These are phyloP conservation scores for Cactoblastis cactorum DNA, from an alignment of 2,888 invertebrate species.

Conservation along the genomic window DNA sequence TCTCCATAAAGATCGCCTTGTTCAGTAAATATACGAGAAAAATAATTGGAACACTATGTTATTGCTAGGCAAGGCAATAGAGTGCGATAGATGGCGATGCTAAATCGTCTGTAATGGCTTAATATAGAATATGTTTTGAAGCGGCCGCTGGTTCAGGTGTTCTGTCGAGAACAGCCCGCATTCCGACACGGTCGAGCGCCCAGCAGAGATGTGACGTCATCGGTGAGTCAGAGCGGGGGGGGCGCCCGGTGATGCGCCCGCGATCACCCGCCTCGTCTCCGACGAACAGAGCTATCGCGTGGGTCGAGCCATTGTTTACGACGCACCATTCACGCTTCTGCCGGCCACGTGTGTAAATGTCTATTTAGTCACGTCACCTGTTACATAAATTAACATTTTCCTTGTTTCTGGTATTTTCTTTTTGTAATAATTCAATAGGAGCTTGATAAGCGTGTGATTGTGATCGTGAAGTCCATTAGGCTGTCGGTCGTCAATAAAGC, in stretches of 20 bases:
- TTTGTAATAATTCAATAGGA: background rate
- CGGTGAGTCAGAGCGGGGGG: background rate
- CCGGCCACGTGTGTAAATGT: constrained; percentile 6
- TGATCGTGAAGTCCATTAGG: constrained; percentile 1
- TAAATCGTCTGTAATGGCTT: background rate
- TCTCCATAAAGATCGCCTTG: constrained; percentile 6
- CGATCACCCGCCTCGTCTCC: background rate
- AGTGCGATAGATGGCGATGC: background rate
- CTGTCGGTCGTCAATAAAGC: background rate
- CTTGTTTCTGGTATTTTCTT: background rate
- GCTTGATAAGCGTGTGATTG: background rate
- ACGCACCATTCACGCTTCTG: constrained; percentile 9
- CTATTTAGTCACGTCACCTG: background rate
- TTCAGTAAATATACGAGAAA: constrained; percentile 6
- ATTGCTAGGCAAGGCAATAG: constrained; percentile 8
- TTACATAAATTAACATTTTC: background rate
- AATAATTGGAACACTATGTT: constrained; percentile 8
- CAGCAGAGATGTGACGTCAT: constrained; percentile 5
- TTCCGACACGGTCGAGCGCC: constrained; percentile 6
- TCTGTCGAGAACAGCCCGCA: background rate
- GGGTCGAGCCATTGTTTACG: constrained; percentile 9
- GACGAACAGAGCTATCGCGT: constrained; percentile 2
- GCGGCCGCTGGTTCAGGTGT: background rate
- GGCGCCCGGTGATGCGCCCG: background rate
- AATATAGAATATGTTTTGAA: background rate